A percentile compares a stretch with the other conserved stretches of the same genome.
phyloP scores from a whole-genome alignment of 2,797 vertebrate species.

The Anabacerthia variegaticeps region DNA sequence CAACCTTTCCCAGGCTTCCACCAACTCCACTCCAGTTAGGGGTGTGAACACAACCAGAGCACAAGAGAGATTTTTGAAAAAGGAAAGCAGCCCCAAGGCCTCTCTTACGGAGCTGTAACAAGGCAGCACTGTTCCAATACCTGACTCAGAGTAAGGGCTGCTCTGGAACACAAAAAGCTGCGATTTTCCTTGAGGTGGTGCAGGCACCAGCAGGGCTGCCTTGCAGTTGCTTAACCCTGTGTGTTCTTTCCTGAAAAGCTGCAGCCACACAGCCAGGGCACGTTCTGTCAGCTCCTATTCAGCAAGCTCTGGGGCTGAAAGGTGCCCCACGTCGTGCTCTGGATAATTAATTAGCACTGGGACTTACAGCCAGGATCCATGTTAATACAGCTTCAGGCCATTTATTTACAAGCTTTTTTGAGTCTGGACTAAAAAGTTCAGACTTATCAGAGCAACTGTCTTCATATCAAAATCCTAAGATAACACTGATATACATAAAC shows the following conservation, averaged over 20 bases:
- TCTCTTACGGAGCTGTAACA: not conserved
- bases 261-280: not conserved
- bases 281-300: not conserved
- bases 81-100: not conserved
- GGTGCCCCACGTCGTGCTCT: not conserved
- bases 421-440: not conserved
- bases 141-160: not conserved
- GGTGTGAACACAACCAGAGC: not conserved
- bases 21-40: not conserved
- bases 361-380: not conserved
- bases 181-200: not conserved
- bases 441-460: not conserved
- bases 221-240: not conserved
- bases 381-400: not conserved
- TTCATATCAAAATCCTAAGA: not conserved
- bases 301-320: not conserved
- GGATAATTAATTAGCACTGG: not conserved
- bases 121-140: constrained; percentile 4
- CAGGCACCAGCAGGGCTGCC: not conserved
- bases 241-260: not conserved
- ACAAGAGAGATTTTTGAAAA: not conserved
- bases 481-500: fast-evolving
- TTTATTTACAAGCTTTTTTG: not conserved
- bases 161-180: not conserved
- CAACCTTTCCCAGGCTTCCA: not conserved